Conservation (phyloP, 2,797 vertebrate genomes). For the Australoheros facetus region DNA sequence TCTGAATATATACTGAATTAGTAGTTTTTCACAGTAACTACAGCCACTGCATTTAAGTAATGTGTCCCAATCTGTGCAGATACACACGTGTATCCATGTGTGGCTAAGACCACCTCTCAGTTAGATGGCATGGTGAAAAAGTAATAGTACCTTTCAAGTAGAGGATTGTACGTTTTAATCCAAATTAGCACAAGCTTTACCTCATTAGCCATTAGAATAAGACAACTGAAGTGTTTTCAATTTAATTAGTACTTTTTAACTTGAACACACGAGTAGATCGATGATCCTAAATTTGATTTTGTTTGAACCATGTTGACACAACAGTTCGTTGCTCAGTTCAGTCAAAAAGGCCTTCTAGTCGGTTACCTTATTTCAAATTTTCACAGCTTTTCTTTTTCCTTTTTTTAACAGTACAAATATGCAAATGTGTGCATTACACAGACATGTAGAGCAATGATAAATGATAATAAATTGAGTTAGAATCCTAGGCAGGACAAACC, state of each 20-base stretch:
- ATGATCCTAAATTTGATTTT: not conserved
- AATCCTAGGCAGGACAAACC: too few relatives aligned
- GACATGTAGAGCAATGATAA: too few relatives aligned
- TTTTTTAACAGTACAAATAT: not conserved
- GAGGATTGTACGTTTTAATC: not conserved
- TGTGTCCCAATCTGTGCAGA: not conserved
- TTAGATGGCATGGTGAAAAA: not conserved
- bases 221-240: not conserved
- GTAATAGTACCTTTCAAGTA: not conserved
- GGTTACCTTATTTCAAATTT: not conserved
- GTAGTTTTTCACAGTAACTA: not conserved
- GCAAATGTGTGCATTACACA: too few relatives aligned
- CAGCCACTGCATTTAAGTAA: not conserved
- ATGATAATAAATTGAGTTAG: too few relatives aligned
- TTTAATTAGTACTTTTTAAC: not conserved
- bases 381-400: not conserved
- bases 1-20: not conserved
- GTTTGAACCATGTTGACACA: not conserved
- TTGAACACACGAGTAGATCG: not conserved
- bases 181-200: not conserved
- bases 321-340: not conserved
- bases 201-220: not conserved
- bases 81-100: not conserved
- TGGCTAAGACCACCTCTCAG: not conserved
- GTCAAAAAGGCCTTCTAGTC: not conserved